These are phyloP conservation scores for Ptychodera flava DNA, from an alignment of 35 echinoderm and acorn worm genomes.

Conservation along the genomic window DNA sequence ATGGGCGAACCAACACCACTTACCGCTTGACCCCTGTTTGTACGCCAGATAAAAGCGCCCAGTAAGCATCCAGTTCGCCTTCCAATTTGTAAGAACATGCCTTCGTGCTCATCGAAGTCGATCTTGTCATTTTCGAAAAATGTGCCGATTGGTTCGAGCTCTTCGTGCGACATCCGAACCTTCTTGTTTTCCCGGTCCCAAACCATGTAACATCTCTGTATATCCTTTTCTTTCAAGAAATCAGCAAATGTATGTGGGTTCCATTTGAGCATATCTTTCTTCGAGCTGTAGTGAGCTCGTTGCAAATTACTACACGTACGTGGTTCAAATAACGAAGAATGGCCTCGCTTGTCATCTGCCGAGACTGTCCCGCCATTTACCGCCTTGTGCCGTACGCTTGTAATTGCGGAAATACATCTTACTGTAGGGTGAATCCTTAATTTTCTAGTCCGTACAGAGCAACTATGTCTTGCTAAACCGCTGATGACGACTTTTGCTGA, in stretches of 20 bases:
- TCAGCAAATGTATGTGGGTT: constrained; percentile 46
- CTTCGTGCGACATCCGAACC: constrained; percentile 44
- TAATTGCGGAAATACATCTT: not conserved
- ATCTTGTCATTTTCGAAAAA: constrained; percentile 34
- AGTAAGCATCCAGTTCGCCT: constrained; percentile 36
- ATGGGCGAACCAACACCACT: too few species aligned
- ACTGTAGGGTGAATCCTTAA: not conserved
- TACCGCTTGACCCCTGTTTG: constrained; percentile 52
- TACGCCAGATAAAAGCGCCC: constrained; percentile 57
- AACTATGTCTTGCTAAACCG: not conserved
- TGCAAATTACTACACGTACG: not conserved
- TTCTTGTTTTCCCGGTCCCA: constrained; percentile 21
- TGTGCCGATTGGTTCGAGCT: constrained; percentile 18
- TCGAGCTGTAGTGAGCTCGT: not conserved
- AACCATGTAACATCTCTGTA: constrained; percentile 37
- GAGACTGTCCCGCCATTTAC: not conserved
- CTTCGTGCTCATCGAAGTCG: constrained; percentile 62
- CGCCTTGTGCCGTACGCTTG: not conserved
- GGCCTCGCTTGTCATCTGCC: not conserved
- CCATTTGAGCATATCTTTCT: constrained; percentile 11
- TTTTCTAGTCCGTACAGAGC: not conserved
- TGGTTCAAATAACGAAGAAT: too few species aligned
- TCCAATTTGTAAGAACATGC: constrained; percentile 42
- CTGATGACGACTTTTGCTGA: not conserved
- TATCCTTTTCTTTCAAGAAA: constrained; percentile 35